These are phyloP conservation scores for Hyperoplus lanceolatus DNA, from an alignment of 2,797 vertebrate species.

Conservation along the genomic window DNA sequence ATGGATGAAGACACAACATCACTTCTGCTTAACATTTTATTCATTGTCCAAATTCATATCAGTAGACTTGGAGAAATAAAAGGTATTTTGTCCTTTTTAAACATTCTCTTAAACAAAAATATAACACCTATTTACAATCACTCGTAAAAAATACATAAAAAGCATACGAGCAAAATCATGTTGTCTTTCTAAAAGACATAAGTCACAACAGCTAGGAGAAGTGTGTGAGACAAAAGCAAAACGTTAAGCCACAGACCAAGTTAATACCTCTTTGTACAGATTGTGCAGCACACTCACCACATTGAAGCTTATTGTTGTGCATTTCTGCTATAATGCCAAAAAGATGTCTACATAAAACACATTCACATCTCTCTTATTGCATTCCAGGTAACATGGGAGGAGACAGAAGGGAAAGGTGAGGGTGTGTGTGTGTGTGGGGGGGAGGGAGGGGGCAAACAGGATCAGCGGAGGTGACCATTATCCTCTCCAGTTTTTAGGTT, in stretches of 20 bases:
- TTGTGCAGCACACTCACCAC: constrained; percentile 91
- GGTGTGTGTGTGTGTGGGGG: constrained; percentile 38
- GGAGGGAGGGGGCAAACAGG: background rate
- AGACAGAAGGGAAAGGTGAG: constrained; percentile 59
- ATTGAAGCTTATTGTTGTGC: constrained; percentile 89
- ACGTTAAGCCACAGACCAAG: constrained; percentile 87
- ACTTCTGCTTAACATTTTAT: constrained; percentile 78
- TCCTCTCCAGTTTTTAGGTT: constrained; percentile 4
- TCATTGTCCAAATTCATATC: constrained; percentile 92
- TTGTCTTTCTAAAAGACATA: constrained; percentile 99
- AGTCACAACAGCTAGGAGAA: constrained; percentile 92
- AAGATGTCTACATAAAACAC: constrained; percentile 62
- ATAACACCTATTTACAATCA: constrained; percentile 98
- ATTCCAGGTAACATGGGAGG: constrained; percentile 81
- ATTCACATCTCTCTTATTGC: constrained; percentile 88
- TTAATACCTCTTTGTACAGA: constrained; percentile 89
- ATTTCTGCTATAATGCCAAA: constrained; percentile 82
- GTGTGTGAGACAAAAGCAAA: constrained; percentile 85
- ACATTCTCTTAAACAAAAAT: constrained; percentile 99
- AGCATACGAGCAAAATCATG: constrained; percentile 91
- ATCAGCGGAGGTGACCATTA: background rate
- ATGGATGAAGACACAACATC: background rate
- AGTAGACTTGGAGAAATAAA: constrained; percentile 92
- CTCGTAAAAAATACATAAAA: constrained; percentile 96
- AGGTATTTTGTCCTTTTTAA: constrained; percentile 85